These are phyloP conservation scores for Strigamia maritima DNA, from an alignment of 2,888 invertebrate species.

Conservation along the genomic window DNA sequence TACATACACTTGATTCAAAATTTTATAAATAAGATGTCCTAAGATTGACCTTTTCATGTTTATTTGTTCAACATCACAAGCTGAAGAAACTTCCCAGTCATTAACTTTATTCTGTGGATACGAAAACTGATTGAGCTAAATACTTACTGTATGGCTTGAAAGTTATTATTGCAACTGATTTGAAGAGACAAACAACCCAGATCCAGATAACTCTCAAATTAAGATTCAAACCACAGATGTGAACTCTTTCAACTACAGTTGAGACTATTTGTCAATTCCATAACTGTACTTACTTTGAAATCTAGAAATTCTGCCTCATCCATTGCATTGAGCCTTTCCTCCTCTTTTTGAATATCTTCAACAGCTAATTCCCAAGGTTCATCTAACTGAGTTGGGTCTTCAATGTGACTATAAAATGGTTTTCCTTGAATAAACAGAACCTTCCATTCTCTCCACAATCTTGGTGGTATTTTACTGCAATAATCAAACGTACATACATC, in stretches of 20 bases:
- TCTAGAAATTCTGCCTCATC: conserved; percentile 29
- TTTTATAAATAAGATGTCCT: conserved; percentile 25
- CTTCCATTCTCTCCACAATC: conserved; percentile 27
- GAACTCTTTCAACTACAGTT: too few relatives aligned
- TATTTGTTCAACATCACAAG: conserved; percentile 9
- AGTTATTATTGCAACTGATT: too few relatives aligned
- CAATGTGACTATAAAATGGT: background rate
- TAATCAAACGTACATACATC: too few relatives aligned
- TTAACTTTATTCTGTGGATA: background rate
- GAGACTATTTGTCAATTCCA: too few relatives aligned
- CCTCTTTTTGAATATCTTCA: conserved; percentile 34
- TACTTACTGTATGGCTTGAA: too few relatives aligned
- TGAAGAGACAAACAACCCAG: too few relatives aligned
- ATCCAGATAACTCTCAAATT: too few relatives aligned
- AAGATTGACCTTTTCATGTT: background rate
- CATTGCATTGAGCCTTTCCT: conserved; percentile 1
- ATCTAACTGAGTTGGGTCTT: background rate
- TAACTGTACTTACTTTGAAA: conserved; percentile 21
- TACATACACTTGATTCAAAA: background rate
- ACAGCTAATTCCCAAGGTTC: conserved; percentile 20
- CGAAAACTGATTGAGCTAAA: too few relatives aligned
- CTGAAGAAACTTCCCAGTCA: background rate
- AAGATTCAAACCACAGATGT: too few relatives aligned
- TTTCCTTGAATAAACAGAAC: conserved; percentile 24
- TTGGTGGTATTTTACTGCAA: conserved; percentile 28